Evolutionary conservation across 2,888 invertebrate species (phyloP).

Genomic region (Neuroscelio doddi): DNA sequence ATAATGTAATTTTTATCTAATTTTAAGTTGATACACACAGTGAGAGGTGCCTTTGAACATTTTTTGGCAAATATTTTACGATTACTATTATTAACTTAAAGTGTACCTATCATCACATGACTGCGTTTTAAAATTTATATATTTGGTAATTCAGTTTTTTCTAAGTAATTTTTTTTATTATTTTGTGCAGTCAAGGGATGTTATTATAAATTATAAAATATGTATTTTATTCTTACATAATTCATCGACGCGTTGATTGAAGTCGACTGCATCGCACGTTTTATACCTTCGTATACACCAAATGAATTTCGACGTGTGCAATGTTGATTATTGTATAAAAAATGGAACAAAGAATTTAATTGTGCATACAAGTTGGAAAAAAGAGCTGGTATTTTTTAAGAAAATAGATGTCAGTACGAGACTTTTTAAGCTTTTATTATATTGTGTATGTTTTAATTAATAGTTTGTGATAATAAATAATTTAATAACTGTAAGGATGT

Average conservation of each 20-base stretch:
- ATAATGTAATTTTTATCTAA: slow-evolving; percentile 66
- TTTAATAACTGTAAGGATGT: too few relatives aligned
- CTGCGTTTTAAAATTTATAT: too few relatives aligned
- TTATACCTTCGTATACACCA: slow-evolving; percentile 23
- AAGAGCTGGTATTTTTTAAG: too few relatives aligned
- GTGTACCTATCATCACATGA: slow-evolving; percentile 14
- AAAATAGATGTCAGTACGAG: too few relatives aligned
- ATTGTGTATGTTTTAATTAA: slow-evolving; percentile 65
- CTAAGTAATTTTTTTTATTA: too few relatives aligned
- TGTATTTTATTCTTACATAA: slow-evolving; percentile 28
- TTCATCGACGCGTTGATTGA: slow-evolving; percentile 1
- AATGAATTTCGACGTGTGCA: slow-evolving; percentile 15
- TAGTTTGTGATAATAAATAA: slow-evolving; percentile 71
- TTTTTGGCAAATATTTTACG: slow-evolving; percentile 23
- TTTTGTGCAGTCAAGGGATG: too few relatives aligned
- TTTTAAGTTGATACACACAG: slow-evolving; percentile 64
- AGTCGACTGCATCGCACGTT: slow-evolving; percentile 14
- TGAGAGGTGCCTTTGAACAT: slow-evolving; percentile 67
- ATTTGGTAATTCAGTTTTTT: too few relatives aligned
- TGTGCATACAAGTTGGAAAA: too few relatives aligned
- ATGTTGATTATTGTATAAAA: slow-evolving; percentile 20
- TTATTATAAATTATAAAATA: slow-evolving; percentile 20
- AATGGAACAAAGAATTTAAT: slow-evolving; percentile 4
- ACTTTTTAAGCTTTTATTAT: slow-evolving; percentile 60
- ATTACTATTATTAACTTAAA: slow-evolving; percentile 34